Evolutionary conservation across 2,113 vertebrate species (phyloP).

Genomic region (Hyaena hyaena): DNA sequence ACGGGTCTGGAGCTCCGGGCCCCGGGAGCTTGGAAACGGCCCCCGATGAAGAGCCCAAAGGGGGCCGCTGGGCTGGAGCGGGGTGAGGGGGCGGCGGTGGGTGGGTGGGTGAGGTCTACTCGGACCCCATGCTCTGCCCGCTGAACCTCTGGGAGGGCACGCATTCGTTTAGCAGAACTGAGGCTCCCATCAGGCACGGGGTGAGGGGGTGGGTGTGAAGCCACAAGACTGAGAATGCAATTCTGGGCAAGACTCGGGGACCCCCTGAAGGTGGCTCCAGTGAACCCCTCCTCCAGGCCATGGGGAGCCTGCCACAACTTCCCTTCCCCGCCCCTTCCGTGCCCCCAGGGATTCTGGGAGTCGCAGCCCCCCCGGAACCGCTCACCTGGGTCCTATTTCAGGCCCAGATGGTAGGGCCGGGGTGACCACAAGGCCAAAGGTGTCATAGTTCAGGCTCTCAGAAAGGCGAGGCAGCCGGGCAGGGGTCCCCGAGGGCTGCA

Average conservation of each 20-base stretch:
- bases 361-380: not conserved
- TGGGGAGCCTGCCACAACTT: not conserved
- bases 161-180: not conserved
- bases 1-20: constrained; percentile 88
- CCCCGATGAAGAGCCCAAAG: constrained; percentile 88
- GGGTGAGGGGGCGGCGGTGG: not conserved
- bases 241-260: not conserved
- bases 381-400: constrained; percentile 66
- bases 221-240: not conserved
- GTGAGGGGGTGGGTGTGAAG: not conserved
- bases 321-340: too few relatives aligned
- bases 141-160: not conserved
- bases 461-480: constrained; percentile 61
- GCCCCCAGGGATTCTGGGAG: not conserved
- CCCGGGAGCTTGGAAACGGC: constrained; percentile 89
- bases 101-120: not conserved
- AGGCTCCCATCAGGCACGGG: not conserved
- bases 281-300: fast-evolving
- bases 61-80: constrained; percentile 83
- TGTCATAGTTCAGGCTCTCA: constrained; percentile 83
- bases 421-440: constrained; percentile 84
- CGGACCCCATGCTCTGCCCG: not conserved
- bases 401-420: constrained; percentile 10
- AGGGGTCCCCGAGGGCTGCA: constrained; percentile 77
- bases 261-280: not conserved